Base-by-base conservation (phyloP, 2,888 invertebrate genomes). In the Epistrophe eligans region DNA sequence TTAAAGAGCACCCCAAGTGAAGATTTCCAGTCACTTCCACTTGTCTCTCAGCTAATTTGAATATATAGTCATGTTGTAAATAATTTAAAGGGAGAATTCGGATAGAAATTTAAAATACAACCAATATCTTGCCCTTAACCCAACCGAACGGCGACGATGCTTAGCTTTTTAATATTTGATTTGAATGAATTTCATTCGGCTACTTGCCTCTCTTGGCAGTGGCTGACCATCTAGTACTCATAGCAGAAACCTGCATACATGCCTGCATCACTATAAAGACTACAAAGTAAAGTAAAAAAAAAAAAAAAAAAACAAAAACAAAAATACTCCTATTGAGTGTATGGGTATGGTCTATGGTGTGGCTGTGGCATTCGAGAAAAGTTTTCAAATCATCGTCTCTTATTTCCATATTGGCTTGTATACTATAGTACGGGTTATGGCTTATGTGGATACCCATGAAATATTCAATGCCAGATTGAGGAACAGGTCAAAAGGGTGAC, bases 111-210 rank as follows among this genome's bases (percentile, higher is more conserved):
- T 77, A 72, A 80, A 80, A 77, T 72, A 52, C 55, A 24, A 50
- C 77, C 84, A 80, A 80, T 79, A 80, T 72, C 52, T 48, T 66
- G 48, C 64, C 72, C 58, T 43, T n/a, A 45, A 67, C 77, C 66
- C 84, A 62, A 62, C 62, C 62, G 24, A 62, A 38, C 13, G 7
- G 11, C 74, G 60, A 8, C 76, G 66, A 80, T 52, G 72, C 71
- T 80, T 71, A 84, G 77, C 80, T 80, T 84, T 80, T 84, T 80
- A 84, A 84, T 80, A 84, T 84, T 84, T 80, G 60, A 84, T 77
- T 77, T 80, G n/a, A 62, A 79, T 40, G 11, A 79, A 57, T 52
- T 58, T 77, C 64, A 50, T 77, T 24, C 28, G 7, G 40, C 19
- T 62, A 1, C 24, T 52, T 4, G 4, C 35, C 32, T 6, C 24